phyloP scores from a whole-genome alignment of 2,888 invertebrate genomes.

The Phengaris alcon region DNA sequence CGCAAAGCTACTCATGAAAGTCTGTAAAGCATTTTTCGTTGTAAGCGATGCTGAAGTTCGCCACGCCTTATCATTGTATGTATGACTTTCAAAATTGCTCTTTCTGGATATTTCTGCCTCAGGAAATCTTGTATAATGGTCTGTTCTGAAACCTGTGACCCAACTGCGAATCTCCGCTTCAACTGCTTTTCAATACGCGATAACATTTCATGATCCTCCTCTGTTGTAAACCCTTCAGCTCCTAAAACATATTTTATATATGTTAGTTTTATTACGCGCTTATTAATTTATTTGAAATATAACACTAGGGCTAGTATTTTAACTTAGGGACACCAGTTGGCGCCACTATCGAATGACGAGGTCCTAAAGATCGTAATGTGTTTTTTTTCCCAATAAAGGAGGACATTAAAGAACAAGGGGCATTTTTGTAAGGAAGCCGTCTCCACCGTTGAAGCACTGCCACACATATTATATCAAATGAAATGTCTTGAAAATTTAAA shows the following conservation, averaged over 20 bases:
- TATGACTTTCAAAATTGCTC: constrained; percentile 93
- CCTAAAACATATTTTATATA: constrained; percentile 70
- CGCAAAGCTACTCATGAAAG: constrained; percentile 80
- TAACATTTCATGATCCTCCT: constrained; percentile 95
- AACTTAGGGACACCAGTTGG: too few species aligned
- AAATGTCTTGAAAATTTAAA: too few species aligned
- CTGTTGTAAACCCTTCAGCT: constrained; percentile 98
- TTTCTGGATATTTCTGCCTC: constrained; percentile 91
- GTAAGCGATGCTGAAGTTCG: constrained; percentile 96
- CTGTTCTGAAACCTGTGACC: constrained; percentile 97
- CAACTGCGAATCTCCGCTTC: constrained; percentile 95
- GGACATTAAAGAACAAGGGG: too few species aligned
- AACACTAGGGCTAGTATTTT: too few species aligned
- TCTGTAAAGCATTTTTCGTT: constrained; percentile 97
- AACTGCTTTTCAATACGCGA: constrained; percentile 95
- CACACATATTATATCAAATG: too few species aligned
- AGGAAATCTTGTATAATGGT: constrained; percentile 93
- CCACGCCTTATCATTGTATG: constrained; percentile 96
- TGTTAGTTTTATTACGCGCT: too few species aligned
- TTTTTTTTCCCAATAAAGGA: too few species aligned
- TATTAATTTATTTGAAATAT: too few species aligned
- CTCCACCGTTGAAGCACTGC: too few species aligned
- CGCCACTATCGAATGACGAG: too few species aligned
- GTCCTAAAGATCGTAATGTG: too few species aligned
- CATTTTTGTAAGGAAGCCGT: too few species aligned